Conservation (phyloP, 2,113 vertebrate species). For the Bufo bufo region DNA sequence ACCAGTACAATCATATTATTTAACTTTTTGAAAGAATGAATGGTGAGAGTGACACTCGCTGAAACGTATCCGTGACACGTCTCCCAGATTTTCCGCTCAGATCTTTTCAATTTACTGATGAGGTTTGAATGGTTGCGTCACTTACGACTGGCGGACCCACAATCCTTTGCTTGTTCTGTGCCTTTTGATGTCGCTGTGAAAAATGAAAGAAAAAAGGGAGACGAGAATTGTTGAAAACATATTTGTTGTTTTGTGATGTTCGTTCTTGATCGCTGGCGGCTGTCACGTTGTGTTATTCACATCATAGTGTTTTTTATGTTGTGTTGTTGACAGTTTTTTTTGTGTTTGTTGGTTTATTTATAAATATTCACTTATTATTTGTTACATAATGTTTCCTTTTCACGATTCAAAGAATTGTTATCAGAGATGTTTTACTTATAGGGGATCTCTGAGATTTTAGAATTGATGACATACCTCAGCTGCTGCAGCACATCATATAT, state of each 20-base stretch:
- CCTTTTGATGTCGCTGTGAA: conserved; percentile 19
- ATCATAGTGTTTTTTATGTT: neutral
- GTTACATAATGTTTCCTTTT: no score
- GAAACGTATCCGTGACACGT: neutral
- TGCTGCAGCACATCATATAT: no score
- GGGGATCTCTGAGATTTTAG: no score
- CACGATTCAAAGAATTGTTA: no score
- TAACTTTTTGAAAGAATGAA: neutral
- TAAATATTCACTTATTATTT: neutral
- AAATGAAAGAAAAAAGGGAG: neutral
- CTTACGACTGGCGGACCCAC: conserved; percentile 14
- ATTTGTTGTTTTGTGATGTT: conserved; percentile 15
- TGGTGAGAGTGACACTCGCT: conserved; percentile 9
- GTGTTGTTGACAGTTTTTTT: neutral
- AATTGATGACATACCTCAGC: no score
- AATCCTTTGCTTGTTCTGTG: neutral
- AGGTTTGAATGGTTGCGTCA: neutral
- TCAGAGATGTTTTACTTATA: no score
- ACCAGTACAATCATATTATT: conserved; percentile 36
- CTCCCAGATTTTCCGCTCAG: conserved; percentile 15
- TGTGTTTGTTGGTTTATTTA: neutral
- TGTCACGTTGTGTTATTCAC: neutral
- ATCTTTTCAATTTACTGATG: conserved; percentile 42
- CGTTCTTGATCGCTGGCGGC: neutral
- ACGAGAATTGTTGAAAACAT: neutral